These are phyloP conservation scores for Spatula clypeata DNA, from an alignment of 2,797 vertebrate genomes.

Conservation along the genomic window DNA sequence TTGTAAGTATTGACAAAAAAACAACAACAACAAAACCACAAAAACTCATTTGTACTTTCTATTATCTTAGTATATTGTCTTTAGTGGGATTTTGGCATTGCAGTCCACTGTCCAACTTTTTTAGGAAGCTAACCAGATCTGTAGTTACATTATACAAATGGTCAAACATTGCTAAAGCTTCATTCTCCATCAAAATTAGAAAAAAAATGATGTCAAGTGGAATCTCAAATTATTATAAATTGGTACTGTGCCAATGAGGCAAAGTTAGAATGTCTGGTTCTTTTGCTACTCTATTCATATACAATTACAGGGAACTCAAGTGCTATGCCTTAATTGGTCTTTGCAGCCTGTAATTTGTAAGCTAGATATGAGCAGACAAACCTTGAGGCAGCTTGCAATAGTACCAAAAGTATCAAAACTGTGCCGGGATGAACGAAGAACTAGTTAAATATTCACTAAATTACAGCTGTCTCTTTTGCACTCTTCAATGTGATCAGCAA, in stretches of 20 bases:
- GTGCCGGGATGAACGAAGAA: conserved; percentile 8
- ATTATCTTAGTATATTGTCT: background rate
- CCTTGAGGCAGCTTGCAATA: conserved; percentile 32
- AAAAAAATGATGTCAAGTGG: background rate
- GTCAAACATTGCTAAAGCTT: conserved; percentile 13
- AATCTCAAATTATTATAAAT: conserved; percentile 30
- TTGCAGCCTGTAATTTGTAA: conserved; percentile 51
- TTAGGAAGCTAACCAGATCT: conserved; percentile 5
- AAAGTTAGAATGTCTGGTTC: background rate
- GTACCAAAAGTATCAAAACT: background rate
- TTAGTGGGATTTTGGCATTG: background rate
- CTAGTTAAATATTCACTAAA: conserved; percentile 19
- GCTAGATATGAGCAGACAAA: conserved; percentile 28
- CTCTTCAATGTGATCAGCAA: background rate
- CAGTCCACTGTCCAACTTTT: background rate
- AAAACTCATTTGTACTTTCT: background rate
- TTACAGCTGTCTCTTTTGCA: background rate
- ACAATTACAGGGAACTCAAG: conserved; percentile 3
- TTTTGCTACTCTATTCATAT: background rate
- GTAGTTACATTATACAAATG: conserved; percentile 2
- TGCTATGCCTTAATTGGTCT: conserved; percentile 20
- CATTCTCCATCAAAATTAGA: conserved; percentile 21
- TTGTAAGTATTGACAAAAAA: conserved; percentile 84
- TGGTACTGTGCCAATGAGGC: background rate
- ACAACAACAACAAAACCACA: background rate